Evolutionary conservation across 2,113 vertebrate genomes (phyloP).

Genomic region (Progne subis): DNA sequence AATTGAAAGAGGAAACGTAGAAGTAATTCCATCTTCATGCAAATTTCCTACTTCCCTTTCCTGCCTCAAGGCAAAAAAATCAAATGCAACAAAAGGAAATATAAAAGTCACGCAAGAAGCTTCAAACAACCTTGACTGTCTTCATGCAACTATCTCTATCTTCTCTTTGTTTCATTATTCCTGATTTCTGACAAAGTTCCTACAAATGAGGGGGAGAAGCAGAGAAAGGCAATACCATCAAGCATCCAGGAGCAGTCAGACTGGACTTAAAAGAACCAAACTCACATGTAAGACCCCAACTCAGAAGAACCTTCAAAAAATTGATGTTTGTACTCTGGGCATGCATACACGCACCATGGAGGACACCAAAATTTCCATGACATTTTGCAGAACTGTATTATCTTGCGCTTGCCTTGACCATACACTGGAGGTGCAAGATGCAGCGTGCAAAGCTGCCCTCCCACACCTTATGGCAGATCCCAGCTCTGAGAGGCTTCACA

Average conservation of each 20-base stretch:
- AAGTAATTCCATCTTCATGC: conserved; percentile 50
- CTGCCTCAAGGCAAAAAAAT: background rate
- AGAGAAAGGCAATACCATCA: background rate
- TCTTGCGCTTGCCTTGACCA: background rate
- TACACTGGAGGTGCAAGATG: background rate
- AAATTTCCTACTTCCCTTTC: background rate
- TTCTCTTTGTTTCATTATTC: background rate
- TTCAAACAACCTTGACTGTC: background rate
- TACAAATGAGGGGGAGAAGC: background rate
- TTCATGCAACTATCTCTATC: background rate
- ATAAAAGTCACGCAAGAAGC: background rate
- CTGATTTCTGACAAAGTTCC: background rate
- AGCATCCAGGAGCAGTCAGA: background rate
- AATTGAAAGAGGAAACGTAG: conserved; percentile 28
- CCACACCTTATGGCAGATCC: background rate
- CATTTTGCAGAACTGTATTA: background rate
- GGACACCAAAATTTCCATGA: background rate
- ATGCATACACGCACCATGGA: background rate
- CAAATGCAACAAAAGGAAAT: background rate
- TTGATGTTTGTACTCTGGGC: background rate
- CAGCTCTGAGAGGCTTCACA: background rate
- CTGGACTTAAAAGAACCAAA: background rate
- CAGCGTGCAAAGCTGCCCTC: background rate
- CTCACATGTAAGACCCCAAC: background rate
- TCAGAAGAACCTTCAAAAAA: background rate